These are phyloP conservation scores for Euborellia annulipes DNA, from an alignment of 1,140 invertebrate species.

Conservation along the genomic window DNA sequence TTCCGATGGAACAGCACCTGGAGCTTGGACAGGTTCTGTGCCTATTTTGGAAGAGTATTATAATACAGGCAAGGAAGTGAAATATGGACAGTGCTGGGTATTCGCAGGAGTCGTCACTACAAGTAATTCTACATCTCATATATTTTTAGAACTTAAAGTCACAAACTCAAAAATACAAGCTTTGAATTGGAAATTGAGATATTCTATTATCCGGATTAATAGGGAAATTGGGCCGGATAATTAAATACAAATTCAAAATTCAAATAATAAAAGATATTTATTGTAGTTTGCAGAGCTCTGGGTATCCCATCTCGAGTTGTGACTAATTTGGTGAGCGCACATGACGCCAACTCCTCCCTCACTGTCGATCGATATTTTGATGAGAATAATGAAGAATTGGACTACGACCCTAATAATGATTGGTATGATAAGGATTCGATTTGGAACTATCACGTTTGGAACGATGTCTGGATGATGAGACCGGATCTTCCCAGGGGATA, in stretches of 20 bases:
- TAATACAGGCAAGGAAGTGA: slow-evolving; percentile 38
- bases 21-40: slow-evolving; percentile 46
- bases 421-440: slow-evolving; percentile 36
- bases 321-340: slow-evolving; percentile 54
- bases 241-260: too few species aligned
- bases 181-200: too few species aligned
- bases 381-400: slow-evolving; percentile 38
- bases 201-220: too few species aligned
- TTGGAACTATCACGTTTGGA: slow-evolving; percentile 71
- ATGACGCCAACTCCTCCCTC: slow-evolving; percentile 52
- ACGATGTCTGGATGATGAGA: slow-evolving; percentile 57
- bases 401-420: slow-evolving; percentile 36
- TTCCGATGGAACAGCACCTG: slow-evolving; percentile 44
- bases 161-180: too few species aligned
- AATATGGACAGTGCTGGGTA: slow-evolving; percentile 65
- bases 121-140: too few species aligned
- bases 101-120: slow-evolving; percentile 54
- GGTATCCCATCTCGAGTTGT: slow-evolving; percentile 55
- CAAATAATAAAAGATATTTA: too few species aligned
- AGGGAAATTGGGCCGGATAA: too few species aligned
- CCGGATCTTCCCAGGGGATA: slow-evolving; percentile 49
- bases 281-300: slow-evolving; percentile 47
- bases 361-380: slow-evolving; percentile 56
- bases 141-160: too few species aligned
- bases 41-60: slow-evolving; percentile 44